Conservation (phyloP, 2,888 invertebrate species). For the Nezara viridula region DNA sequence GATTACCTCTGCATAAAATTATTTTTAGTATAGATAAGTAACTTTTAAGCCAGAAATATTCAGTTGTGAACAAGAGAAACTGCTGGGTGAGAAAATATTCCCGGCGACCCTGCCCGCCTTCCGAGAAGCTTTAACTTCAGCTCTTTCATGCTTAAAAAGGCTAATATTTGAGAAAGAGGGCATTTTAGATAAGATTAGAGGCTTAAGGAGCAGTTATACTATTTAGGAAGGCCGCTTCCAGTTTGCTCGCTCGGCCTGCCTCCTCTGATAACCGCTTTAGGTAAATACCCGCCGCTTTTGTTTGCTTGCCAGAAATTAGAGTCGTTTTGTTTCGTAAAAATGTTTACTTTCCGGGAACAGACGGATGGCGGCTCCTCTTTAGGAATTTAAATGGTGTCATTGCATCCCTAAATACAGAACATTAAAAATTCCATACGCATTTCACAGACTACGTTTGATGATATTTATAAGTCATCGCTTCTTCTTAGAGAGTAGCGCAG, state of each 20-base stretch:
- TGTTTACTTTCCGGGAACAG: neutral
- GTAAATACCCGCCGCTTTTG: conserved; percentile 2
- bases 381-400: neutral
- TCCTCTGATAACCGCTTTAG: neutral
- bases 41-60: neutral
- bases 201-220: neutral
- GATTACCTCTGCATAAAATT: too few relatives aligned
- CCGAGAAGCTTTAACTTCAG: neutral
- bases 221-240: neutral
- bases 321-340: neutral
- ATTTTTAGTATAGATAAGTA: too few relatives aligned
- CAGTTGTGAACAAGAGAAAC: neutral
- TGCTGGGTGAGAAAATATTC: neutral
- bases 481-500: too few relatives aligned
- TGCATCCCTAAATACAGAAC: neutral
- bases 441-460: too few relatives aligned
- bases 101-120: neutral
- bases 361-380: neutral
- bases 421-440: too few relatives aligned
- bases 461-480: too few relatives aligned
- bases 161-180: conserved; percentile 9
- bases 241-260: neutral
- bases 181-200: conserved; percentile 20
- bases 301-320: neutral
- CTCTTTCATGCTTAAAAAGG: neutral